Conservation (phyloP, 2,797 vertebrate species). For the Prunella strophiata region DNA sequence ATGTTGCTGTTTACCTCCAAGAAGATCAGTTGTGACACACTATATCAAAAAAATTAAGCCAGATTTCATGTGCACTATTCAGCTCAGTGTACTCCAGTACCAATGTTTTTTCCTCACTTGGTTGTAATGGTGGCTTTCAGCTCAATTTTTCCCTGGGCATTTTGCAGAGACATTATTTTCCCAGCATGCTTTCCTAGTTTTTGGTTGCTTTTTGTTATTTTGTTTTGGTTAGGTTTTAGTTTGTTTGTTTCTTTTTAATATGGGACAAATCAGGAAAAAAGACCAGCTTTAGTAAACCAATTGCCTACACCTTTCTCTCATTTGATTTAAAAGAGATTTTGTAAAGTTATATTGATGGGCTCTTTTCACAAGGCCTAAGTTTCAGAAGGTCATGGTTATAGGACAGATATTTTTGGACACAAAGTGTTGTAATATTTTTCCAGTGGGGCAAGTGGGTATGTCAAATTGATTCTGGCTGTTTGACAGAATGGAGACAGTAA, state of each 20-base stretch:
- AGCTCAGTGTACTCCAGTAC: neutral
- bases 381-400: neutral
- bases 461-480: neutral
- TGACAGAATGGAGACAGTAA: neutral
- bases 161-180: neutral
- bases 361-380: neutral
- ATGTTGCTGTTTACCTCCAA: neutral
- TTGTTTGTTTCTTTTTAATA: neutral
- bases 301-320: neutral
- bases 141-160: neutral
- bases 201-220: rapidly evolving
- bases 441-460: neutral
- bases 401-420: neutral
- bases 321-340: neutral
- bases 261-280: neutral
- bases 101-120: neutral
- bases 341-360: neutral
- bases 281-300: neutral
- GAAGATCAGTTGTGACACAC: neutral
- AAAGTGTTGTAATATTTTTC: neutral
- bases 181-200: neutral
- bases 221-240: neutral
- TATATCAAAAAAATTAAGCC: neutral
- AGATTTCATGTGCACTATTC: neutral
- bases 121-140: neutral